These are phyloP conservation scores for Akabosia matsudoensis DNA, from an alignment of 1,140 invertebrate genomes.

Conservation along the genomic window DNA sequence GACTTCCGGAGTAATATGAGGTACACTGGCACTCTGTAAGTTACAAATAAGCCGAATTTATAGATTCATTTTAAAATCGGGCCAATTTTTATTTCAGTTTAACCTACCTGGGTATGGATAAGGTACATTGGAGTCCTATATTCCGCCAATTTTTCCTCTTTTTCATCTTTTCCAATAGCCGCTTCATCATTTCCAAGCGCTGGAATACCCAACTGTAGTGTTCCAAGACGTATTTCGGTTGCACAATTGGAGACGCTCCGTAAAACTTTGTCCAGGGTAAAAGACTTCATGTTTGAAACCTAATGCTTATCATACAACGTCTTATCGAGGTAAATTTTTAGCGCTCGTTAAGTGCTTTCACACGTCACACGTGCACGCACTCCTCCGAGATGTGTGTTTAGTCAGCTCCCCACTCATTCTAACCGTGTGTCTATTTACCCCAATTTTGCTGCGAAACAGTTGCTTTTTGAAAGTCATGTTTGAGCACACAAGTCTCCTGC, in stretches of 20 bases:
- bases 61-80: not conserved
- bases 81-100: not conserved
- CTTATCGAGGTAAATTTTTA: too few species aligned
- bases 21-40: constrained; percentile 60
- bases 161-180: not conserved
- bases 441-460: too few species aligned
- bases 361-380: too few species aligned
- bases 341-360: not conserved
- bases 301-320: too few species aligned
- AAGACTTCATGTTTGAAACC: not conserved
- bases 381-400: too few species aligned
- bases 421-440: too few species aligned
- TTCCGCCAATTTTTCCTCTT: not conserved
- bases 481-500: too few species aligned
- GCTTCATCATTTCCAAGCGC: not conserved
- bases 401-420: too few species aligned
- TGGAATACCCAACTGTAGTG: not conserved
- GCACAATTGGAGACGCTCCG: not conserved
- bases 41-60: not conserved
- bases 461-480: too few species aligned
- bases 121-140: constrained; percentile 37
- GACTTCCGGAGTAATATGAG: constrained; percentile 64
- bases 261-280: not conserved
- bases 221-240: not conserved
- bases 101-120: constrained; percentile 36